Base-by-base conservation (phyloP, 1,140 invertebrate species). In the Penaeus japonicus region DNA sequence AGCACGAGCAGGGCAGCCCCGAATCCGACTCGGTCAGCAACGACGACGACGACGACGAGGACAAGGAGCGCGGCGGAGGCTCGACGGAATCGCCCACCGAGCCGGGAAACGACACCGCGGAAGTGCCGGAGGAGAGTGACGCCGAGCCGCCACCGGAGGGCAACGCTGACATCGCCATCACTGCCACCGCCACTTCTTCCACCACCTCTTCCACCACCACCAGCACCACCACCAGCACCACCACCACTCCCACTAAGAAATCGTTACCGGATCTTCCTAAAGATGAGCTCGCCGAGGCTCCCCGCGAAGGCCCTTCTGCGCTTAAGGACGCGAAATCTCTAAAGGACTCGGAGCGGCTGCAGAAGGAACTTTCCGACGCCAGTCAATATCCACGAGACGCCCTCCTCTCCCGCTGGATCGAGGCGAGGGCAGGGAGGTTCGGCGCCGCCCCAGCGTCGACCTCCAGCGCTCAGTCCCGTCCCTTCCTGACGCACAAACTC, bases 401-500 rank as follows among this genome's bases (percentile, higher is more conserved):
- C n/a, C 54, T 88, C 27, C 81, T 88, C 22, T 88, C 87, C 12
- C 62, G 87, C 22, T 88, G 87, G 87, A 88, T 88, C 53, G 87
- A 88, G 80, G 62, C 79, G 18, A 54, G 87, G 24, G 47, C 70
- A 12, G 87, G 79, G 5, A 82, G 83, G 47, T 47, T 83, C 17
- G 87, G 87, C 20, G 59, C 54, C 39, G 78, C 47, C 39, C 78
- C 70, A 35, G 70, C 77, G 30, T 27, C 84, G 3, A 27, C 73
- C 35, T 77, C 73, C n/a, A 85, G 70, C 24, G 32, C 39, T 30
- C 87, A 75, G 53, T 59, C 87, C 12, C 65, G 87, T 20, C 57
- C 80, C n/a, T 81, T 88, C 62, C 47, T 88, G 87, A 57, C 80
- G 30, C 87, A 81, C 39, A 82, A 83, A 30, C 77, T 88, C 20